Evolutionary conservation across 2,888 invertebrate species (phyloP).

Genomic region (Coremacera marginata): DNA sequence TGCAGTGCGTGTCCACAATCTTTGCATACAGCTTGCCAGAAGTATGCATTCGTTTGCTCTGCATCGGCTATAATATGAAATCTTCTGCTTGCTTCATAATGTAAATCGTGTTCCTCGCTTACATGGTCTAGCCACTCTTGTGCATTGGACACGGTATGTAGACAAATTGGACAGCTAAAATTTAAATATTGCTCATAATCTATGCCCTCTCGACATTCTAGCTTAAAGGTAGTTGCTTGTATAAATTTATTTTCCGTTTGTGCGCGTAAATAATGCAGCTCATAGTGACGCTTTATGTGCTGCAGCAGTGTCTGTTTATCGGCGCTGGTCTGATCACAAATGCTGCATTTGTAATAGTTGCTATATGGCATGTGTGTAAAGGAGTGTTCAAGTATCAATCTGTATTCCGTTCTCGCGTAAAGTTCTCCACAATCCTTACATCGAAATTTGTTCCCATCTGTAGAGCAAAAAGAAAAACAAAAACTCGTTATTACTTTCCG

Average conservation of each 20-base stretch:
- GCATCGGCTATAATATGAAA: background rate
- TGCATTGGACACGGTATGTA: background rate
- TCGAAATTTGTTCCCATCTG: constrained; percentile 8
- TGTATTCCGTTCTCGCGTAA: constrained; percentile 14
- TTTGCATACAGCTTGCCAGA: background rate
- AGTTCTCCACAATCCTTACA: constrained; percentile 20
- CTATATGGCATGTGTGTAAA: constrained; percentile 34
- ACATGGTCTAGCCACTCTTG: constrained; percentile 24
- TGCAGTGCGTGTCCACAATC: constrained; percentile 4
- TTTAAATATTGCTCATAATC: constrained; percentile 29
- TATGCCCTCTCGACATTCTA: background rate
- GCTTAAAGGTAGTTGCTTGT: background rate
- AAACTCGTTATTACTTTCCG: too few relatives aligned
- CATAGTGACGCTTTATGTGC: constrained; percentile 32
- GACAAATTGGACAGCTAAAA: constrained; percentile 19
- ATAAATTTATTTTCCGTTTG: constrained; percentile 31
- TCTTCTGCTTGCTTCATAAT: background rate
- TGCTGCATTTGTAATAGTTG: constrained; percentile 27
- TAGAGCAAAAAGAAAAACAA: background rate
- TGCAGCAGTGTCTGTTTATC: background rate
- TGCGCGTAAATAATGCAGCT: constrained; percentile 34
- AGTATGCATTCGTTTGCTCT: background rate
- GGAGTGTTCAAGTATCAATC: constrained; percentile 30
- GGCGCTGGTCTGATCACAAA: constrained; percentile 13
- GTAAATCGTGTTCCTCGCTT: constrained; percentile 13